Percentiles rank a stretch among this genome's conserved stretches.
Conservation (phyloP, 2,113 vertebrate species). For the Todiramphus saurophagus region DNA sequence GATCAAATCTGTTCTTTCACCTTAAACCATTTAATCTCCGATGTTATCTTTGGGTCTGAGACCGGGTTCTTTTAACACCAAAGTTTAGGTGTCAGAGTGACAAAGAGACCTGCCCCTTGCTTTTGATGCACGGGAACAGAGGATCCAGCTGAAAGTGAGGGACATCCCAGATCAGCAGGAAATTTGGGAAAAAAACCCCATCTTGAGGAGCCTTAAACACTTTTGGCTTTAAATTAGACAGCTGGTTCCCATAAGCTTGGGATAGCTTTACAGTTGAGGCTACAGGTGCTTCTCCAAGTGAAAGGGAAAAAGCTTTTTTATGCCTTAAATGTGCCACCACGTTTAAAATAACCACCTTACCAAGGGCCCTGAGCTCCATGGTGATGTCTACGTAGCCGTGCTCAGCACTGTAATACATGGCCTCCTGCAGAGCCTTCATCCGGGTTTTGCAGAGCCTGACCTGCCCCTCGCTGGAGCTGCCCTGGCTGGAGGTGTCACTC, state of each 20-base stretch:
- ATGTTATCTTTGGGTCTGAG: background rate
- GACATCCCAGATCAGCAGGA: background rate
- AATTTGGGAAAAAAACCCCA: background rate
- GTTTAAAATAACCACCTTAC: slow-evolving; percentile 63
- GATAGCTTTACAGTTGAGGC: background rate
- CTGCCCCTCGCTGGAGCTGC: slow-evolving; percentile 74
- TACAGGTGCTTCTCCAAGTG: background rate
- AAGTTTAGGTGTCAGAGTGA: background rate
- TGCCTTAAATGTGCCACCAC: rapidly evolving
- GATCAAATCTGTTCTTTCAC: background rate
- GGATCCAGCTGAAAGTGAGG: background rate
- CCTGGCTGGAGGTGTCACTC: slow-evolving; percentile 76
- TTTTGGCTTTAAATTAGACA: background rate
- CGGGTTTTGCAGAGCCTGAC: slow-evolving; percentile 86
- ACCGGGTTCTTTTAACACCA: background rate
- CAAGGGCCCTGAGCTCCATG: slow-evolving; percentile 91
- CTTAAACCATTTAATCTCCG: background rate
- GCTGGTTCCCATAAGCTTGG: background rate
- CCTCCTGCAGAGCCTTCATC: slow-evolving; percentile 94
- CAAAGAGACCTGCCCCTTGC: background rate
- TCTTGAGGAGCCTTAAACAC: background rate
- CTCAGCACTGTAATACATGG: slow-evolving; percentile 96
- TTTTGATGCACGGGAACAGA: background rate
- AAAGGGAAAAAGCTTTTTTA: background rate
- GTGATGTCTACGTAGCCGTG: slow-evolving; percentile 97